Evolutionary conservation across 2,888 invertebrate species (phyloP).

Genomic region (Plebejus anna): DNA sequence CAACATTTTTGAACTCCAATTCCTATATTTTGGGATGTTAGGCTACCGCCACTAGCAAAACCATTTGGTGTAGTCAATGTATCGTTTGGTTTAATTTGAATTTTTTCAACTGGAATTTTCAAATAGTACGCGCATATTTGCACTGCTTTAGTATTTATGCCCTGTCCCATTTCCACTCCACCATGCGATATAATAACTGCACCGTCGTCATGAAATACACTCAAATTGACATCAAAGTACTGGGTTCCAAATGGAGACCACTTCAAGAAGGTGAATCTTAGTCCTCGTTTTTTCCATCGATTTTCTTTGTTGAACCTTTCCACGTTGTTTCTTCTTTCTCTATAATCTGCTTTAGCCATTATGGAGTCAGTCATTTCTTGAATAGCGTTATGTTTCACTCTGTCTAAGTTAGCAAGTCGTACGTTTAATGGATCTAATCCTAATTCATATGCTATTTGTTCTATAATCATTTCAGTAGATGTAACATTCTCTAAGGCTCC

Average conservation of each 20-base stretch:
- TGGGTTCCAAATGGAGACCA: constrained; percentile 78
- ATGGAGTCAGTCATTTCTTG: constrained; percentile 67
- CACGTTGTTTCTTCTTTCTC: constrained; percentile 64
- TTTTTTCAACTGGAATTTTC: constrained; percentile 81
- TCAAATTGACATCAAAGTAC: constrained; percentile 76
- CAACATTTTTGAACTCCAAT: constrained; percentile 49
- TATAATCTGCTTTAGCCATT: constrained; percentile 61
- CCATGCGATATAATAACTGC: constrained; percentile 86
- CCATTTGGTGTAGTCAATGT: constrained; percentile 82
- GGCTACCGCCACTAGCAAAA: constrained; percentile 83
- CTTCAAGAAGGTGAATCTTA: constrained; percentile 84
- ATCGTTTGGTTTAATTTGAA: constrained; percentile 83
- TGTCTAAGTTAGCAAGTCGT: constrained; percentile 53
- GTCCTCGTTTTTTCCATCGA: constrained; percentile 88
- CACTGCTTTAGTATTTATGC: constrained; percentile 85
- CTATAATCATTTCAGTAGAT: constrained; percentile 82
- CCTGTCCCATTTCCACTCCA: constrained; percentile 90
- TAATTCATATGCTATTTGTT: constrained; percentile 79
- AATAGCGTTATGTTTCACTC: constrained; percentile 62
- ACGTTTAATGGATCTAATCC: constrained; percentile 80
- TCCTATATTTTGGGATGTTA: constrained; percentile 52
- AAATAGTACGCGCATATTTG: constrained; percentile 84
- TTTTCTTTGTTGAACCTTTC: constrained; percentile 83
- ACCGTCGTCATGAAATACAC: constrained; percentile 86
- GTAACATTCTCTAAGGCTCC: constrained; percentile 83